Conservation (phyloP, 2,888 invertebrate species). For the Acleris emargana region DNA sequence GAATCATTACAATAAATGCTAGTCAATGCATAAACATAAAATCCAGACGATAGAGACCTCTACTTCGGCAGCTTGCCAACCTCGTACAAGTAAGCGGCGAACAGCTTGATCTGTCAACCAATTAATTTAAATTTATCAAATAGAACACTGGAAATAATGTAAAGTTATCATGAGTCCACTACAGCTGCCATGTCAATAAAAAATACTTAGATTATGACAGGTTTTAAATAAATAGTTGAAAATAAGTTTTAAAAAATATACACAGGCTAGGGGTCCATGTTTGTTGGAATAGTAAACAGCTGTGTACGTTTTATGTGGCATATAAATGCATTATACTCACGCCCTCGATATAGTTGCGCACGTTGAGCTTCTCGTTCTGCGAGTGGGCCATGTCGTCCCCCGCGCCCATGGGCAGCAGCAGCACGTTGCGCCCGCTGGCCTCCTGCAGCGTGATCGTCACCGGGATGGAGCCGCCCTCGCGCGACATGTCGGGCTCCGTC, state of each 20-base stretch:
- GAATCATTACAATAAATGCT: background rate
- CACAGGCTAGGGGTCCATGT: too few species aligned
- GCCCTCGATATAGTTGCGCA: constrained; percentile 96
- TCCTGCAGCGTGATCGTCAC: constrained; percentile 97
- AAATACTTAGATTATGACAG: too few species aligned
- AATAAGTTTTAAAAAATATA: too few species aligned
- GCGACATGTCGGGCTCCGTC: constrained; percentile 95
- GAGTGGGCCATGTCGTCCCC: constrained; percentile 99
- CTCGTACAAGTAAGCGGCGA: constrained; percentile 95
- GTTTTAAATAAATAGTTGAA: too few species aligned
- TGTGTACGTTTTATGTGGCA: too few species aligned
- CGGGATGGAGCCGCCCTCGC: constrained; percentile 99
- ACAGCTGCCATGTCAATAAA: too few species aligned
- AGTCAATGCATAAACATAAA: too few species aligned
- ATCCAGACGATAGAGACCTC: constrained; percentile 12
- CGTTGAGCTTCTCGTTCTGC: constrained; percentile 98
- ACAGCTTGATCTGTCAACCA: constrained; percentile 92
- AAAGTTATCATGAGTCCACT: background rate
- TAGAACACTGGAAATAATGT: constrained; percentile 7
- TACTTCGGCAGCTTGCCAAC: constrained; percentile 82
- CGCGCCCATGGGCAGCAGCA: constrained; percentile 97
- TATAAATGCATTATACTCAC: constrained; percentile 79
- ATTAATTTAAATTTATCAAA: constrained; percentile 30
- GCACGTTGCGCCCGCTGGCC: constrained; percentile 95
- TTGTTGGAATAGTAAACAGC: too few species aligned